These are phyloP conservation scores for Machimus atricapillus DNA, from an alignment of 2,888 invertebrate genomes.

Conservation along the genomic window DNA sequence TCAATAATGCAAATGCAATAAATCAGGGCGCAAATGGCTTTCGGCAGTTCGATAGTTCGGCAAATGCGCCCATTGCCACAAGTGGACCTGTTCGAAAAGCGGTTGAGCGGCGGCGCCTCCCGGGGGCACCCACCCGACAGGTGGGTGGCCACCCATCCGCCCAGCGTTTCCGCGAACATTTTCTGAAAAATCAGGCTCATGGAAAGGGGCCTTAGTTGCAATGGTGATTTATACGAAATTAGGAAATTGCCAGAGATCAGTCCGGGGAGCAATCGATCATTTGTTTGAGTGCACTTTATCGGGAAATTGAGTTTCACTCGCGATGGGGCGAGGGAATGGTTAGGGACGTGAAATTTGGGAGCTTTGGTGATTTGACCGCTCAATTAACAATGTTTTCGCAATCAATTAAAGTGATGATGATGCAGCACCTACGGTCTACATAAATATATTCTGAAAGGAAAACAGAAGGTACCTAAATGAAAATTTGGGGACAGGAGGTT, in stretches of 20 bases:
- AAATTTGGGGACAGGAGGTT: too few relatives aligned
- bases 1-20: constrained; percentile 5
- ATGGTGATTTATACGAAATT: neutral
- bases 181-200: neutral
- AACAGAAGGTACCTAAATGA: too few relatives aligned
- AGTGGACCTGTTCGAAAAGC: neutral
- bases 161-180: neutral
- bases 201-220: neutral
- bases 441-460: neutral
- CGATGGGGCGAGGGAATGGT: neutral
- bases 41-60: neutral
- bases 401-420: neutral
- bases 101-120: neutral
- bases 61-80: neutral
- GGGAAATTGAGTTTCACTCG: neutral
- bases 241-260: neutral
- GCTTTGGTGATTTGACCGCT: neutral
- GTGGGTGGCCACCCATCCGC: neutral
- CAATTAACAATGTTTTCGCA: neutral
- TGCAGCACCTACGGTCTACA: neutral
- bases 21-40: neutral
- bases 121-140: neutral
- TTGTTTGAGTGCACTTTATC: neutral
- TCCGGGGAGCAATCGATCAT: neutral
- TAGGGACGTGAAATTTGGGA: neutral